Evolutionary conservation across 2,888 invertebrate species (phyloP), one percentile per base, ranked within the genome.

Genomic region (Spodoptera picta): DNA sequence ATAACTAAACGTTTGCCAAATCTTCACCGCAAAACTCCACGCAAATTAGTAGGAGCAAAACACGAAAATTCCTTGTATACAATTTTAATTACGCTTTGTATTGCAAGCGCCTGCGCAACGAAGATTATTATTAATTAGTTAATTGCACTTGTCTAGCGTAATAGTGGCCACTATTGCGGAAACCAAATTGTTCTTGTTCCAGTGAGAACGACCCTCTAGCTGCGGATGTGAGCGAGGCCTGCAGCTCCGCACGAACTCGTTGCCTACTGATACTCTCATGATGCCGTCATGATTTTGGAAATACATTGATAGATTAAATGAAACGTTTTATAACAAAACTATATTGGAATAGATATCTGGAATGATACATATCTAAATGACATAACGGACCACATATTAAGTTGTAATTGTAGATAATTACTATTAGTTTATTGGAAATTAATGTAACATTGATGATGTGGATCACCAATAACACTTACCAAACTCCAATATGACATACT

Each of bases 201-300:
- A 88, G 90, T 91, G 90, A 90, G 93, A 93, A 92, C 88, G 91
- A 88, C 91, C 91, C 90, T 91, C 90, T 80, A 76, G 85, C 91
- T 87, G 90, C 93, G 94, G 94, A 94, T 87, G 80, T 82, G 74
- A 70, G 79, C 87, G 90, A 91, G 92, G 92, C 83, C 90, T 90
- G 84, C 86, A 52, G 47, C 41, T 31, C 12, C 27, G 59, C 19
- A 36, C 14, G 14, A 68, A 42, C n/a, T 51, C 36, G 23, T 41
- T 31, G 6, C 43, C 36, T 51, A 19, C 31, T 42, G 41, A 14
- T 60, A 23, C 52, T 74, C 36, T 60, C 45, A 41, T 53, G 56
- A 53, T 43, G 48, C 52, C 69, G 47, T 45, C 7, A 67, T 47
- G 14, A 50, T 54, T 50, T 36, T 10, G 24, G 11, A 47, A 23